These are phyloP conservation scores for Molossus molossus DNA, from an alignment of 2,797 vertebrate species.

Conservation along the genomic window DNA sequence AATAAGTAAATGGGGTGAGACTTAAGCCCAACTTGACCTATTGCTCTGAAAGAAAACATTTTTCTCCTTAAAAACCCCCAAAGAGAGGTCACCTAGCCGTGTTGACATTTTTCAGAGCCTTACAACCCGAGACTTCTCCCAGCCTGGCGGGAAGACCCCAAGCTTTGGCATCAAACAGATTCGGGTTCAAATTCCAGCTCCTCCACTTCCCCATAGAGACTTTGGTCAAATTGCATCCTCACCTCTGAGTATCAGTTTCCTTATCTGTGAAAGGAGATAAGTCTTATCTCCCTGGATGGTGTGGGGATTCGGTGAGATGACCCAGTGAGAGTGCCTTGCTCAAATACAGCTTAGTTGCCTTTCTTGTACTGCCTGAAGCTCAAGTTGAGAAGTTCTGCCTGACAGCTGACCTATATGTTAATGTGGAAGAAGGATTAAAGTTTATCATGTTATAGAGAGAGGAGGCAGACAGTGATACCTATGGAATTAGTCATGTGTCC, in stretches of 20 bases:
- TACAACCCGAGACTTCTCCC: not conserved
- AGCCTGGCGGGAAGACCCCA: not conserved
- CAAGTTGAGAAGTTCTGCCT: conserved; percentile 9
- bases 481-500: not conserved
- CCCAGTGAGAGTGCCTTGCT: not conserved
- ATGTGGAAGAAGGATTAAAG: not conserved
- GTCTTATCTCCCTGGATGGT: not conserved
- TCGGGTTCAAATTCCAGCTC: not conserved
- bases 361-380: conserved; percentile 38
- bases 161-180: not conserved
- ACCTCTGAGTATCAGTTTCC: not conserved
- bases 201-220: not conserved
- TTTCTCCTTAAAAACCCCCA: not conserved
- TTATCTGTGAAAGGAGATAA: not conserved
- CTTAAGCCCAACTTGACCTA: not conserved
- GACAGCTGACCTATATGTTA: not conserved
- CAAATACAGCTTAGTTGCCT: not conserved
- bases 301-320: not conserved
- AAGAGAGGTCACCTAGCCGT: not conserved
- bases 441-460: not conserved
- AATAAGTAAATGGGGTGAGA: too few species aligned
- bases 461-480: not conserved
- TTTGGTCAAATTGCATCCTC: not conserved
- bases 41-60: conserved; percentile 45
- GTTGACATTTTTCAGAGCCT: conserved; percentile 24